Conservation (phyloP, 2,113 vertebrate species). For the Isichthys henryi region DNA sequence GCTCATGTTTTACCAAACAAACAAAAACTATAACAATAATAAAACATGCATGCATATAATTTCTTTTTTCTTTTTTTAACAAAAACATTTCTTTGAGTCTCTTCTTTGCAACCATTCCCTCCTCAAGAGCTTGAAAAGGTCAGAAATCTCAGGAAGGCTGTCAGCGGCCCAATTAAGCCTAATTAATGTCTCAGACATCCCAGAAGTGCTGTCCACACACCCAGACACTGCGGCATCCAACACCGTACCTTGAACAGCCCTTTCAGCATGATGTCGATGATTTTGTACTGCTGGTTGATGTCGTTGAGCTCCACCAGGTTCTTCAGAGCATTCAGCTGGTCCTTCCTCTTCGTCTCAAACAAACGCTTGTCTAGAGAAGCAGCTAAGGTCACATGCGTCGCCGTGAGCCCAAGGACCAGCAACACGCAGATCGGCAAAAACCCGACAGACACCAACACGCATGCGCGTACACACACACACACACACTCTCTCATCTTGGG, state of each 20-base stretch:
- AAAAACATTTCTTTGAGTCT: background rate
- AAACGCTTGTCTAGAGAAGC: constrained; percentile 80
- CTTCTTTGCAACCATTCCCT: background rate
- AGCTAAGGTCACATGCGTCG: constrained; percentile 26
- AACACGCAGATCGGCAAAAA: background rate
- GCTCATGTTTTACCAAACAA: background rate
- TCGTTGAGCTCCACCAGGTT: constrained; percentile 92
- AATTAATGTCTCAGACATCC: background rate
- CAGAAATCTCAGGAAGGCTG: background rate
- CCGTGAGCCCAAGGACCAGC: background rate
- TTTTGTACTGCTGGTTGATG: constrained; percentile 96
- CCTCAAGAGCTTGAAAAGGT: constrained; percentile 6
- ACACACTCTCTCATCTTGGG: background rate
- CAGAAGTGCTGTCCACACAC: background rate
- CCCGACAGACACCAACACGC: constrained; percentile 1
- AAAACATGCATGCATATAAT: background rate
- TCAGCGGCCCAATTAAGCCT: background rate
- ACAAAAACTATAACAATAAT: background rate
- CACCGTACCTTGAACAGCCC: constrained; percentile 87
- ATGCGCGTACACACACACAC: background rate
- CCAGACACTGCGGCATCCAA: background rate
- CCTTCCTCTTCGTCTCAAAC: constrained; percentile 93
- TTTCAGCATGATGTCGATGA: constrained; percentile 98
- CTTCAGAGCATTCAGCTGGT: constrained; percentile 90
- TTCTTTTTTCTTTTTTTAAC: background rate